Evolutionary conservation across 2,888 invertebrate genomes (phyloP).

Genomic region (Parthenolecanium corni): DNA sequence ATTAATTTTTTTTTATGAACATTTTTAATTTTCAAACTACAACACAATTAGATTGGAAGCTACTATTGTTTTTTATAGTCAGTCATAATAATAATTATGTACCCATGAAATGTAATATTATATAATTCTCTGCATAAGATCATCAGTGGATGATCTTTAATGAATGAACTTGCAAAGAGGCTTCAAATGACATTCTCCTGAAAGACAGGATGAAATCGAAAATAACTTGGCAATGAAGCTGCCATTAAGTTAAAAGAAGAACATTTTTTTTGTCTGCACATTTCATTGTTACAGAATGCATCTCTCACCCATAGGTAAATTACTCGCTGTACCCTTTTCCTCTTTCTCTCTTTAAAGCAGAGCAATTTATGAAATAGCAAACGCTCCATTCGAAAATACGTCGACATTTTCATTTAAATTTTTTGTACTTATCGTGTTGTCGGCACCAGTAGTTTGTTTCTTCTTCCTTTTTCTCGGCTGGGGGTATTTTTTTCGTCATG

Average conservation of each 20-base stretch:
- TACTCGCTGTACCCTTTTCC: neutral
- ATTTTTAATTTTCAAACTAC: no score
- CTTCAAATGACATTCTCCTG: neutral
- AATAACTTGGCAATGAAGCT: constrained; percentile 15
- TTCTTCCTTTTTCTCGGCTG: neutral
- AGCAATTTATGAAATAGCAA: neutral
- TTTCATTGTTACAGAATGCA: no score
- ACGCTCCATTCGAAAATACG: neutral
- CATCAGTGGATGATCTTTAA: no score
- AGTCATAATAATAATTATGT: no score
- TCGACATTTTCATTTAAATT: constrained; percentile 13
- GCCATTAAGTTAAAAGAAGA: constrained; percentile 4
- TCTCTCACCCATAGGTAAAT: no score
- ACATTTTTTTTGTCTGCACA: constrained; percentile 4
- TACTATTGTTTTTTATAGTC: no score
- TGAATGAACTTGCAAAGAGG: no score
- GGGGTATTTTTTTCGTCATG: constrained; percentile 3
- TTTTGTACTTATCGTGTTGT: neutral
- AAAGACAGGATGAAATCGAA: constrained; percentile 10
- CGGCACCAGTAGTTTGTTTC: no score
- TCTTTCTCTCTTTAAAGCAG: neutral
- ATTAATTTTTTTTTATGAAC: no score
- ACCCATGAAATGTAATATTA: no score
- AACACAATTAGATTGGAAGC: no score
- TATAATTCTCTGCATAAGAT: no score